Evolutionary conservation across 92 coral and sea anemone genomes (phyloP), one percentile per base, ranked within the genome.

Genomic region (Palythoa grandiflora): DNA sequence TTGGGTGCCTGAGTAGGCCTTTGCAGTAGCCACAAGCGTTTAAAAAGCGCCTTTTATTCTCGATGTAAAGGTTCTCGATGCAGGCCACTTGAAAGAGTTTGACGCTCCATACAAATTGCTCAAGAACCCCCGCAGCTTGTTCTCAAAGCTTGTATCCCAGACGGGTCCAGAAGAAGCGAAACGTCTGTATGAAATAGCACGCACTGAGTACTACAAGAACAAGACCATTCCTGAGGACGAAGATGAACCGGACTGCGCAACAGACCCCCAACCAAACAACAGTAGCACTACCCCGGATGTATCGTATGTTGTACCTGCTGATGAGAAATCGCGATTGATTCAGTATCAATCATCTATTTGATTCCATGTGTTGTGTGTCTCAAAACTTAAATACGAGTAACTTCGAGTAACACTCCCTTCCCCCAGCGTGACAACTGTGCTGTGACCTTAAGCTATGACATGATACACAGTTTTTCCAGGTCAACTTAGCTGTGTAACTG

Each of bases 81-180:
- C 95, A 54, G 97, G 97, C 63, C 87, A 85, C 63, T 40, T 94
- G 51, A 94, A 88, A 63, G 97, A 94, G 76, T 94, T 94, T 57
- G 96, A 94, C 79, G 89, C 93, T 6, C 96, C 96, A 1, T 94
- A 90, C 79, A 73, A 81, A 40, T 85, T 94, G 40, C 90, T 94
- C 3, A 92, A 92, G 78, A 92, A 94, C 72, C 93, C 91, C 7
- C 74, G 77, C 54, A 90, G 91, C 55, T 80, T 90, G 61, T 94
- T 94, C 86, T 91, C 94, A 0, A 89, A 89, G 78, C 92, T 94
- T 71, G 96, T 94, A 40, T 51, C 91, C 38, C 94, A 94, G 84
- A 94, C 96, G n/a, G 94, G 96, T 13, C 87, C 93, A 19, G 77
- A 84, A 65, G 96, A 94, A 51, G 73, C 96, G 52, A 87, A 71